Conservation (phyloP, 2,888 invertebrate species). For the Epinotia demarniana region DNA sequence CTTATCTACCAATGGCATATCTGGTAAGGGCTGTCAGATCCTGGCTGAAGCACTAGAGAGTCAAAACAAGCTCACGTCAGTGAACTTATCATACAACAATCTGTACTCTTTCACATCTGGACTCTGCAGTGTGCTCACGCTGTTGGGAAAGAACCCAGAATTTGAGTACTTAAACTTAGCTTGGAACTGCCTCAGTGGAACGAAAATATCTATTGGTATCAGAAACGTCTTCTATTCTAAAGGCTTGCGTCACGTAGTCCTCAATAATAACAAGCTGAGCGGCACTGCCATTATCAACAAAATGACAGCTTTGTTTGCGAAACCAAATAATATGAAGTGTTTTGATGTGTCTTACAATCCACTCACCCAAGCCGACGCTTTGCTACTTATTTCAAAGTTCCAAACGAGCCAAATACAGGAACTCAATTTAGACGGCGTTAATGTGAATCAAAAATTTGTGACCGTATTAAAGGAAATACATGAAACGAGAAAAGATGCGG, state of each 20-base stretch:
- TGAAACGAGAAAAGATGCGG: slow-evolving; percentile 50
- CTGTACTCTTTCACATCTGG: slow-evolving; percentile 50
- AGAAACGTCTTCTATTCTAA: slow-evolving; percentile 39
- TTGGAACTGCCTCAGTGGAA: slow-evolving; percentile 54
- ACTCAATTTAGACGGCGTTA: slow-evolving; percentile 45
- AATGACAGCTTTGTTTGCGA: slow-evolving; percentile 44
- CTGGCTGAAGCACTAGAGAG: slow-evolving; percentile 56
- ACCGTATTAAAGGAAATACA: slow-evolving; percentile 50
- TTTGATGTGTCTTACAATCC: slow-evolving; percentile 18
- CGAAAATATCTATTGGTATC: slow-evolving; percentile 50
- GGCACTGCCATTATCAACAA: slow-evolving; percentile 48
- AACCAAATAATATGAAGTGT: slow-evolving; percentile 4
- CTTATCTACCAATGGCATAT: slow-evolving; percentile 65
- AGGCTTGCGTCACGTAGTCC: slow-evolving; percentile 7
- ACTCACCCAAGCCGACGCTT: slow-evolving; percentile 4
- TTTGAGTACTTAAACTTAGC: slow-evolving; percentile 55
- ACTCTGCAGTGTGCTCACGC: slow-evolving; percentile 49
- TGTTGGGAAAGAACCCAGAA: slow-evolving; percentile 48
- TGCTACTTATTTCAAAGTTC: background rate
- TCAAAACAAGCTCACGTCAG: slow-evolving; percentile 52
- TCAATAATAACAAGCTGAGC: slow-evolving; percentile 54
- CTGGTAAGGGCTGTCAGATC: slow-evolving; percentile 54
- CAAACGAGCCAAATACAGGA: slow-evolving; percentile 1
- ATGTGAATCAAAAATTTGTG: slow-evolving; percentile 57
- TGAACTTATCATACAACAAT: slow-evolving; percentile 59